Evolutionary conservation across 2,113 vertebrate genomes (phyloP).

Genomic region (Varanus salvator): DNA sequence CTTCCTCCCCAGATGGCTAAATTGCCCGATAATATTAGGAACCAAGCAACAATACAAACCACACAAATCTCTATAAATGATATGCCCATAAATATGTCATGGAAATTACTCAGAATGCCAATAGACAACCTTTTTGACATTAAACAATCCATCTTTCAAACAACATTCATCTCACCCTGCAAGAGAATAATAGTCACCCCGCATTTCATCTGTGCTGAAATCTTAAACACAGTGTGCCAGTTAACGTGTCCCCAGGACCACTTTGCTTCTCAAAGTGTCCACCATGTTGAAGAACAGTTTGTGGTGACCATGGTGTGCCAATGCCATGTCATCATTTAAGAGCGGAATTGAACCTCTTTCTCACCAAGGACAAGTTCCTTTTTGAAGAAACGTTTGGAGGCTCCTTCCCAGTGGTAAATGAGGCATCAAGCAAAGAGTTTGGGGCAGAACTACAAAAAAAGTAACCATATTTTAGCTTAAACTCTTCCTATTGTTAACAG

Average conservation of each 20-base stretch:
- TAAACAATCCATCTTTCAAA: not conserved
- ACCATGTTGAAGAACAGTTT: not conserved
- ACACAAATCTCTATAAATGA: slow-evolving; percentile 52
- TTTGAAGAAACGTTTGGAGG: no score
- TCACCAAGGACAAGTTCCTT: no score
- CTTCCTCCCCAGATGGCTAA: slow-evolving; percentile 19
- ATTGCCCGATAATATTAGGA: slow-evolving; percentile 42
- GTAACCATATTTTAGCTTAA: no score
- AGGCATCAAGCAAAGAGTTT: no score
- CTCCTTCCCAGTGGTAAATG: no score
- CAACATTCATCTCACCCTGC: not conserved
- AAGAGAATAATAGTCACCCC: not conserved
- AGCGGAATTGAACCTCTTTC: not conserved
- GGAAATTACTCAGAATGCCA: slow-evolving; percentile 43
- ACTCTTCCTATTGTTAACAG: no score
- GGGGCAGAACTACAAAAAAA: no score
- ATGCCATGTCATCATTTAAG: not conserved
- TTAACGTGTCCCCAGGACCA: not conserved
- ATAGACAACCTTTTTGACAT: slow-evolving; percentile 31
- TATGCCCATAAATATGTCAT: not conserved
- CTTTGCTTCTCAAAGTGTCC: no score
- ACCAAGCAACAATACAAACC: slow-evolving; percentile 42
- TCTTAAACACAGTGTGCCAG: no score
- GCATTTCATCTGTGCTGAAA: not conserved
- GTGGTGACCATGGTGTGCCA: not conserved